These are phyloP conservation scores for Apistogramma diplotaenia DNA, from an alignment of 2,113 vertebrate species.

Conservation along the genomic window DNA sequence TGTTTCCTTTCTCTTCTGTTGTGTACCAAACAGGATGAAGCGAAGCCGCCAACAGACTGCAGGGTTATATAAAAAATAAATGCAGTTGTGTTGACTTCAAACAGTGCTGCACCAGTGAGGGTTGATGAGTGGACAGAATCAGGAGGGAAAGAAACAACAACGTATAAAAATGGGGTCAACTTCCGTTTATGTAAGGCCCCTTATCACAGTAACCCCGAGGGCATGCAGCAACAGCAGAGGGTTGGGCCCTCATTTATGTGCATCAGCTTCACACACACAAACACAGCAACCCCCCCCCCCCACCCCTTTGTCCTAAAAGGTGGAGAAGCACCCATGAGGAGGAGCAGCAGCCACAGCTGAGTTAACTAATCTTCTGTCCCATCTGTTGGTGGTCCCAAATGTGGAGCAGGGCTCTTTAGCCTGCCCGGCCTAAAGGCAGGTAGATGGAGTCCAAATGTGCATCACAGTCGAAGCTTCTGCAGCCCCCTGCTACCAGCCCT, in stretches of 20 bases:
- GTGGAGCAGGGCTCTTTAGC: constrained; percentile 9
- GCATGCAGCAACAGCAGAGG: constrained; percentile 45
- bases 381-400: constrained; percentile 50
- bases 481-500: not conserved
- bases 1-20: not conserved
- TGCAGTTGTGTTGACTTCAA: constrained; percentile 29
- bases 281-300: constrained; percentile 4
- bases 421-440: constrained; percentile 23
- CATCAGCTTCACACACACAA: constrained; percentile 7
- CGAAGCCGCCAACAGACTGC: constrained; percentile 1
- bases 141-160: constrained; percentile 24
- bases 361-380: constrained; percentile 37
- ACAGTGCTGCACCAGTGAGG: constrained; percentile 23
- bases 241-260: constrained; percentile 40
- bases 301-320: constrained; percentile 40
- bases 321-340: constrained; percentile 20
- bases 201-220: constrained; percentile 36
- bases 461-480: not conserved
- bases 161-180: constrained; percentile 65
- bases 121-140: constrained; percentile 43
- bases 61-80: constrained; percentile 13
- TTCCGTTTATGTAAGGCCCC: constrained; percentile 58
- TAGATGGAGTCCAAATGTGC: constrained; percentile 26
- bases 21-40: not conserved
- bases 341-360: constrained; percentile 1